Base-by-base conservation (phyloP, 2,797 vertebrate species). In the Chelon labrosus region DNA sequence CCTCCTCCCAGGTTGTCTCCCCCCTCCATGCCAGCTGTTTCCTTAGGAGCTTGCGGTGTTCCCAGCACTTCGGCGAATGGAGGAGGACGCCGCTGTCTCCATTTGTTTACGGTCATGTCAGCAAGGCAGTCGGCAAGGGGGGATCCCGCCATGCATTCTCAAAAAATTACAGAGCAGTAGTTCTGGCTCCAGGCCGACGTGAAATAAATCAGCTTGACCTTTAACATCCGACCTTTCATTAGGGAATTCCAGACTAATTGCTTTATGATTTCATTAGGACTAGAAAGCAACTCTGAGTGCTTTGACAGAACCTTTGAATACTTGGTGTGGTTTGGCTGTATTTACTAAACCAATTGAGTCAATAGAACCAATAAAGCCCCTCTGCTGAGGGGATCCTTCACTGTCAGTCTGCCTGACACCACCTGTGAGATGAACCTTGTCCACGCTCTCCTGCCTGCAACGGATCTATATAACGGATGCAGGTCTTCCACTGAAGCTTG, bases 91-190 rank as follows among this genome's bases (percentile, higher is more conserved):
- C 64, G 63, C 79, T 71, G 64, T 82, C 71, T 70, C 19, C 38
- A 37, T 82, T 82, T 88, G 84, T 88, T 92, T 91, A 90, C 50
- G 73, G 82, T 75, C 41, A 0, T 83, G 83, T 90, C 73, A 82
- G 74, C 49, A 67, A 58, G 60, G 25, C 58, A 27, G 65, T 59
- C 54, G 37, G n/a, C 12, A 3, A n/a, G 35, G 22, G 52, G 38
- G 31, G 25, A 49, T 56, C 75, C 65, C 44, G 14, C 59, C 11
- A 14, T 67, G 53, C 92, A 93, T 94, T 94, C 93, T 93, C 92
- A 8, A 70, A 89, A 94, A 87, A 95, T 95, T 92, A 94, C 89
- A 94, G 93, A 92, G 84, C 70, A 20, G 84, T 68, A 20, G 64
- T 65, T 71, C 59, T 71, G 77, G 76, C 82, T 85, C 83, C 66